These are phyloP conservation scores for Drosophila pullipes DNA, from an alignment of 2,888 invertebrate genomes.

Conservation along the genomic window DNA sequence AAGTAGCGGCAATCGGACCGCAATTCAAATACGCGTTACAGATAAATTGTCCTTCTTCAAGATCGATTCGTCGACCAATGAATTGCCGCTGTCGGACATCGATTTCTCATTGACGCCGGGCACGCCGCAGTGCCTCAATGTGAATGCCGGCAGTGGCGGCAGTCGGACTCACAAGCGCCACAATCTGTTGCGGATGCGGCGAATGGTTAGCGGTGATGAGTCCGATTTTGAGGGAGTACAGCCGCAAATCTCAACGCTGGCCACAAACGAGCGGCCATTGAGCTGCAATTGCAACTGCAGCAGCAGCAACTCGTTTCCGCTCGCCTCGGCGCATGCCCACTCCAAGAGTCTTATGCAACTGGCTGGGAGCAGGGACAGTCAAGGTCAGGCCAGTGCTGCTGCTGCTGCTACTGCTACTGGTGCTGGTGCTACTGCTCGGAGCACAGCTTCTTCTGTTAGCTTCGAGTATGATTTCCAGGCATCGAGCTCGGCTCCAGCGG, in stretches of 20 bases:
- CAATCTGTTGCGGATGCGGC: conserved; percentile 69
- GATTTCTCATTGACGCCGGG: conserved; percentile 85
- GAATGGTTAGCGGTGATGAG: conserved; percentile 79
- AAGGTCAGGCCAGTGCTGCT: not conserved
- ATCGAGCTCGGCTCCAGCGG: conserved; percentile 80
- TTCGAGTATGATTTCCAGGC: conserved; percentile 79
- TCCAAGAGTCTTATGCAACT: conserved; percentile 65
- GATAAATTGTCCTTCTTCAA: conserved; percentile 82
- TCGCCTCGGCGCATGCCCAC: conserved; percentile 51
- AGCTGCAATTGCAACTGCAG: conserved; percentile 81
- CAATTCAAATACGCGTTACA: conserved; percentile 81
- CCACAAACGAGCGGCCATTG: conserved; percentile 85
- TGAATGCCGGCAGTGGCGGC: conserved; percentile 9
- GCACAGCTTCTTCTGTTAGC: conserved; percentile 36
- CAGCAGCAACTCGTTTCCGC: conserved; percentile 36
- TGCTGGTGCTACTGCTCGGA: conserved; percentile 12
- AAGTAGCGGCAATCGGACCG: conserved; percentile 46
- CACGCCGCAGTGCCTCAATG: conserved; percentile 68
- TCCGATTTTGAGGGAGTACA: conserved; percentile 62
- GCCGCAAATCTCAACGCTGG: conserved; percentile 86
- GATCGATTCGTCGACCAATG: conserved; percentile 89
- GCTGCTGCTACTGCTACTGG: not conserved
- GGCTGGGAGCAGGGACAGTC: conserved; percentile 2
- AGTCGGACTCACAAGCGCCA: conserved; percentile 34
- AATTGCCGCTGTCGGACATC: conserved; percentile 88